Evolutionary conservation across 2,113 vertebrate genomes (phyloP).

Genomic region (Oncorhynchus clarkii): DNA sequence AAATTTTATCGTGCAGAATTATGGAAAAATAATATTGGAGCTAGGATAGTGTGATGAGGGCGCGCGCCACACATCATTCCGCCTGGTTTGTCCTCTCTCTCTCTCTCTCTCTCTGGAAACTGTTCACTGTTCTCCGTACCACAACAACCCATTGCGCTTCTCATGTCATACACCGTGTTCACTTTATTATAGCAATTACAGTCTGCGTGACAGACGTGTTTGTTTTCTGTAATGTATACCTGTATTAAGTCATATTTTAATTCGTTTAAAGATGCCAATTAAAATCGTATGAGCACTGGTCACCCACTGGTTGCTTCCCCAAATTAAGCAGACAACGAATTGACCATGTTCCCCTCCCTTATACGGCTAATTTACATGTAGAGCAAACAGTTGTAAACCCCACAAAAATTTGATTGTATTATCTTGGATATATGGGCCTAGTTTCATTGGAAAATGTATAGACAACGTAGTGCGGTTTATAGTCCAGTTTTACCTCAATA

Average conservation of each 20-base stretch:
- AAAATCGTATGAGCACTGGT: slow-evolving; percentile 29
- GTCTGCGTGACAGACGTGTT: slow-evolving; percentile 74
- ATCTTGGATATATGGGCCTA: not conserved
- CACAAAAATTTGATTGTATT: not conserved
- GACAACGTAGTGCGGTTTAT: not conserved
- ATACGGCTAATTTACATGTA: not conserved
- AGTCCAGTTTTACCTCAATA: no score
- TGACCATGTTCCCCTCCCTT: no score
- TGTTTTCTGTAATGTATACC: slow-evolving; percentile 52
- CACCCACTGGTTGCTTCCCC: not conserved
- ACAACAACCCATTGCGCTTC: slow-evolving; percentile 55
- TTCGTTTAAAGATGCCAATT: slow-evolving; percentile 44
- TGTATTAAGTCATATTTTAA: slow-evolving; percentile 68
- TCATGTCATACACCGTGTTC: slow-evolving; percentile 60
- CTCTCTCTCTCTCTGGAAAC: slow-evolving; percentile 40
- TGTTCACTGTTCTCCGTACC: slow-evolving; percentile 61
- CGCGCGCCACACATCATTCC: slow-evolving; percentile 82
- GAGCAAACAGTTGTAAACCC: not conserved
- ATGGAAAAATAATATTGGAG: slow-evolving; percentile 91
- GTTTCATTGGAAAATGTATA: not conserved
- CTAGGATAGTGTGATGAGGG: slow-evolving; percentile 76
- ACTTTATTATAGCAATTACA: slow-evolving; percentile 89
- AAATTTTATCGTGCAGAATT: slow-evolving; percentile 97
- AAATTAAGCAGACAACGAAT: not conserved
- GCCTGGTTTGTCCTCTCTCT: slow-evolving; percentile 67